Percentiles rank a stretch among this genome's conserved stretches.
Conservation (phyloP, 2,113 vertebrate species). For the Prietella phreatophila region DNA sequence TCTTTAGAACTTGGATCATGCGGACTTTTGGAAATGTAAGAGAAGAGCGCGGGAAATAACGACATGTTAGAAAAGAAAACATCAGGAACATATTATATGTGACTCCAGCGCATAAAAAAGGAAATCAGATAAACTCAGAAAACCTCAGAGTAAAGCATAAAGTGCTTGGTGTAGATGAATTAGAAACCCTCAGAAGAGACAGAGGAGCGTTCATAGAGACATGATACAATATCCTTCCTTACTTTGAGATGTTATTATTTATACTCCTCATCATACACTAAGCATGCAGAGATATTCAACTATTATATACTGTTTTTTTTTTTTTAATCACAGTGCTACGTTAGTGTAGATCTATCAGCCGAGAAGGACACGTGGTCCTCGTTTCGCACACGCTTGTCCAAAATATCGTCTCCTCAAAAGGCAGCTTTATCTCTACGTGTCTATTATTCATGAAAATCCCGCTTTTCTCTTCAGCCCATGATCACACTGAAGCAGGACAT, state of each 20-base stretch:
- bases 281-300: background rate
- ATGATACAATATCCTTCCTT: background rate
- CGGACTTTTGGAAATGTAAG: background rate
- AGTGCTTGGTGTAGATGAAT: background rate
- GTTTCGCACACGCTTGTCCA: too few species aligned
- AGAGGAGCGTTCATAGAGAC: background rate
- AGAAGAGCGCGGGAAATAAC: background rate
- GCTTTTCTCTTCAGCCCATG: constrained; percentile 61
- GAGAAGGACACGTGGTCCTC: background rate
- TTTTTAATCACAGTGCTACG: background rate
- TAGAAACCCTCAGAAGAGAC: background rate
- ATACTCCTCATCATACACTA: background rate
- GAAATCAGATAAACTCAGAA: background rate
- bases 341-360: background rate
- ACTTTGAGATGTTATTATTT: background rate
- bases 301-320: background rate
- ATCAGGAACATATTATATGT: background rate
- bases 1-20: background rate
- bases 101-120: too few species aligned
- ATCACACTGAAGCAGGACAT: constrained; percentile 64
- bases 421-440: background rate
- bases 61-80: background rate
- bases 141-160: background rate
- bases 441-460: background rate
- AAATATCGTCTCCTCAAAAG: background rate